phyloP scores from a whole-genome alignment of 92 coral and sea anemone genomes.

The Actinostola sp. region DNA sequence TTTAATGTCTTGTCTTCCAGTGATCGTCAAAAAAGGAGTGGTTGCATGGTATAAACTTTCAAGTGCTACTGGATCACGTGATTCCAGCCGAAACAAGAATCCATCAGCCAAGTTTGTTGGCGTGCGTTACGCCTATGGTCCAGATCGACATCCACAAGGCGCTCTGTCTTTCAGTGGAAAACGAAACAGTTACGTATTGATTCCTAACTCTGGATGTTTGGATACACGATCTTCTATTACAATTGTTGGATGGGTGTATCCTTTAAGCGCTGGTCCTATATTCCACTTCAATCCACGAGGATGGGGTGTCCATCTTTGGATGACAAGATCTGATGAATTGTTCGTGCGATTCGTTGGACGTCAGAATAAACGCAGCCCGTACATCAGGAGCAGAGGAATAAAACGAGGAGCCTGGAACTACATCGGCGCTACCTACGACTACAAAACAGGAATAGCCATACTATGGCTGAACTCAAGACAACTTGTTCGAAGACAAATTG shows the following conservation, averaged over 20 bases:
- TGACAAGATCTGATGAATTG: slow-evolving; percentile 45
- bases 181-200: slow-evolving; percentile 56
- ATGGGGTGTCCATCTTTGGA: slow-evolving; percentile 60
- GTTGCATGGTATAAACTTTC: slow-evolving; percentile 56
- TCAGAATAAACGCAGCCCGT: slow-evolving; percentile 10
- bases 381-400: slow-evolving; percentile 6
- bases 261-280: slow-evolving; percentile 72
- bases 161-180: slow-evolving; percentile 58
- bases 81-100: slow-evolving; percentile 38
- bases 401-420: slow-evolving; percentile 27
- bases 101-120: slow-evolving; percentile 58
- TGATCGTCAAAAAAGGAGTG: slow-evolving; percentile 43
- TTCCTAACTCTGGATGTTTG: slow-evolving; percentile 49
- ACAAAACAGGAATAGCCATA: slow-evolving; percentile 19
- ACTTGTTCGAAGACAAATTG: slow-evolving; percentile 4
- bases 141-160: slow-evolving; percentile 37
- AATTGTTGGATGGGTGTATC: slow-evolving; percentile 69
- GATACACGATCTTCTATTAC: slow-evolving; percentile 72
- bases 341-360: slow-evolving; percentile 62
- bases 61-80: slow-evolving; percentile 41
- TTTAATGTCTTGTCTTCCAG: slow-evolving; percentile 8
- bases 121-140: slow-evolving; percentile 37
- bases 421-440: slow-evolving; percentile 33
- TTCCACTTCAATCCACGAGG: slow-evolving; percentile 50
- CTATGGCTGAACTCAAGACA: slow-evolving; percentile 23